phyloP scores from a whole-genome alignment of 2,888 invertebrate species.

The Torymus tubicola region DNA sequence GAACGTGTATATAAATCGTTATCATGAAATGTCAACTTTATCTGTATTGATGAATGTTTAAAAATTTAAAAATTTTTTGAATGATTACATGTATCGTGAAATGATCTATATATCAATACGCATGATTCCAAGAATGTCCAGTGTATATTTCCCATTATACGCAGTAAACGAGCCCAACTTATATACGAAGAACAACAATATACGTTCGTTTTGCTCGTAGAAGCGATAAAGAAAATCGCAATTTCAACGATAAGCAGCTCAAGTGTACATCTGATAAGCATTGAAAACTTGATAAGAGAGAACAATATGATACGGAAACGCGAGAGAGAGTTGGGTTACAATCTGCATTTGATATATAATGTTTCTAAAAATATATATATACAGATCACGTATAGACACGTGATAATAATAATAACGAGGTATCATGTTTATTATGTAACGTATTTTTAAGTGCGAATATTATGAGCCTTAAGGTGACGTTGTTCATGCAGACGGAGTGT shows the following conservation, averaged over 20 bases:
- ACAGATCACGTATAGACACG: neutral
- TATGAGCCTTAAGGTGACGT: too few species aligned
- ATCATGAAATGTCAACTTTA: too few species aligned
- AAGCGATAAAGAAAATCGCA: slow-evolving; percentile 39
- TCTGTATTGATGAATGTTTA: too few species aligned
- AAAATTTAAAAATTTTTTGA: too few species aligned
- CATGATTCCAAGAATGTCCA: slow-evolving; percentile 22
- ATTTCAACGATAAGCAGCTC: slow-evolving; percentile 38
- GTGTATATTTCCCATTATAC: slow-evolving; percentile 2
- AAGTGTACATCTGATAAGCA: slow-evolving; percentile 45
- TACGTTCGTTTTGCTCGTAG: slow-evolving; percentile 20
- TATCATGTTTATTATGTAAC: too few species aligned
- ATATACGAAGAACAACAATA: slow-evolving; percentile 10
- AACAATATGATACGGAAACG: slow-evolving; percentile 9
- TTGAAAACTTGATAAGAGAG: slow-evolving; percentile 41
- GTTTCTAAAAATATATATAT: too few species aligned
- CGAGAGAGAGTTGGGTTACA: slow-evolving; percentile 28
- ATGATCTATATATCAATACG: too few species aligned
- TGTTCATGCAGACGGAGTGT: too few species aligned
- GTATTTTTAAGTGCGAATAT: too few species aligned
- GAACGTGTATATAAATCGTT: too few species aligned
- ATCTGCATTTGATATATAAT: slow-evolving; percentile 16
- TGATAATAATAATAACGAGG: too few species aligned
- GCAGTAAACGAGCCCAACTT: neutral
- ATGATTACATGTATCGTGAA: too few species aligned